Conservation (phyloP, 2,797 vertebrate species). For the Bryconaethiops microstoma region DNA sequence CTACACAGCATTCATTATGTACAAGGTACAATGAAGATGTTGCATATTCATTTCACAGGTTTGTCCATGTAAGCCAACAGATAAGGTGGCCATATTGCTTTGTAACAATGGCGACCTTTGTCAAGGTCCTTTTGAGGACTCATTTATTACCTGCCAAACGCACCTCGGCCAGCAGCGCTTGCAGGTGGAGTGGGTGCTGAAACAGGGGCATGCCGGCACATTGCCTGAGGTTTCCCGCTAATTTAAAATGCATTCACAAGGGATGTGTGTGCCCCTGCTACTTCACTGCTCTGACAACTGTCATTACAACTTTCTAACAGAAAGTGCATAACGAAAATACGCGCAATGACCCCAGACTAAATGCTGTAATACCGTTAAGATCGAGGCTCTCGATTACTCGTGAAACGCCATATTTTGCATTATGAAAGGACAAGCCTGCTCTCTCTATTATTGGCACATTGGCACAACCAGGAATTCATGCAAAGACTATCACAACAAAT, state of each 20-base stretch:
- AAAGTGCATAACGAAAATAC: constrained; percentile 36
- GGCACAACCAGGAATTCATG: not conserved
- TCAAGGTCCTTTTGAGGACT: constrained; percentile 43
- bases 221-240: constrained; percentile 29
- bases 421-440: not conserved
- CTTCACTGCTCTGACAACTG: constrained; percentile 38
- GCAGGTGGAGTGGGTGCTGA: constrained; percentile 32
- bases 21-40: constrained; percentile 41
- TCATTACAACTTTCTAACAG: constrained; percentile 25
- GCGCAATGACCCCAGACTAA: constrained; percentile 26
- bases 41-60: constrained; percentile 42
- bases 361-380: constrained; percentile 6
- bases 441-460: not conserved
- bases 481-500: not conserved
- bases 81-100: constrained; percentile 22
- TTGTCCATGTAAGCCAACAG: constrained; percentile 40
- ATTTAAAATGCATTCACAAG: constrained; percentile 42
- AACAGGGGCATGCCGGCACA: constrained; percentile 9
- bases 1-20: constrained; percentile 13
- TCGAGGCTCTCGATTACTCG: not conserved
- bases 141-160: constrained; percentile 39
- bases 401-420: not conserved
- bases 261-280: constrained; percentile 9
- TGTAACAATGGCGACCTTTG: constrained; percentile 39
- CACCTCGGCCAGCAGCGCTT: constrained; percentile 19